Conservation (phyloP, 2,113 vertebrate genomes). For the Lanius collurio region DNA sequence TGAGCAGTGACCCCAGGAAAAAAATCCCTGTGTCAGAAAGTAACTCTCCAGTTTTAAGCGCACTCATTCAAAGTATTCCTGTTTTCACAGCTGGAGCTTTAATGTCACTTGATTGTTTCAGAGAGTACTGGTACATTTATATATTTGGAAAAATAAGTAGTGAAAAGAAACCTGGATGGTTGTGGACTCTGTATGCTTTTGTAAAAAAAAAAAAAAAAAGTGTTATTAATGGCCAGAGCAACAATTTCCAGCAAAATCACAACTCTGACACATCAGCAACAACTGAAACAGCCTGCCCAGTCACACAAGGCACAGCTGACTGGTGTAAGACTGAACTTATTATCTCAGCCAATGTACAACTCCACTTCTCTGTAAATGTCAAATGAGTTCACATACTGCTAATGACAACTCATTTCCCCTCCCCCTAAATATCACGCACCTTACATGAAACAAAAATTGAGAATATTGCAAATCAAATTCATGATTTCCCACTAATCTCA, state of each 20-base stretch:
- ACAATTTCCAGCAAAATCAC: neutral
- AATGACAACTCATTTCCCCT: neutral
- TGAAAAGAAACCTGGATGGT: neutral
- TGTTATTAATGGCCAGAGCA: neutral
- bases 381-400: neutral
- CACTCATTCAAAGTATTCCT: accelerated
- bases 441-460: neutral
- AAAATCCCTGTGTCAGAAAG: neutral
- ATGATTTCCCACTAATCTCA: neutral
- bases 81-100: neutral
- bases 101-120: neutral
- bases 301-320: neutral
- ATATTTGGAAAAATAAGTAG: neutral
- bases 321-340: neutral
- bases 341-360: neutral
- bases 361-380: neutral
- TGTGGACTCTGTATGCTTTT: neutral
- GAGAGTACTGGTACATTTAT: neutral
- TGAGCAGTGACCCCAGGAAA: accelerated
- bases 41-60: neutral
- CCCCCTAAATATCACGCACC: neutral
- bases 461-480: neutral
- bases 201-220: neutral
- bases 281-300: neutral
- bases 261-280: neutral